Conservation (phyloP, 2,888 invertebrate species). For the Physocephala rufipes region DNA sequence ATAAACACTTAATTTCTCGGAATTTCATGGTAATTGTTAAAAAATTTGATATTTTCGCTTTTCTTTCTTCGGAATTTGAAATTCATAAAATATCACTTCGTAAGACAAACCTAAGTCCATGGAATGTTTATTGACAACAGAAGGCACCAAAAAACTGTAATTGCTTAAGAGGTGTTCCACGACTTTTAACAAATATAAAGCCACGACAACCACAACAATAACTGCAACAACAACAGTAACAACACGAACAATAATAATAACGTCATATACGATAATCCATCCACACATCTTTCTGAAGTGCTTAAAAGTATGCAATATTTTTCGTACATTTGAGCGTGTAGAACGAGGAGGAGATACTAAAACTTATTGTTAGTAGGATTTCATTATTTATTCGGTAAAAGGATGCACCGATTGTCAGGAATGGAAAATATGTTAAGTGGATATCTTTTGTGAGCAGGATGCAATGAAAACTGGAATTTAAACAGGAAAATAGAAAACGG, state of each 20-base stretch:
- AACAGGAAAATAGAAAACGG: neutral
- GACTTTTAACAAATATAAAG: neutral
- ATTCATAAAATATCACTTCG: no score
- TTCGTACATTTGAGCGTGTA: neutral
- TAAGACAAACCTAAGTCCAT: no score
- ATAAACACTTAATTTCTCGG: no score
- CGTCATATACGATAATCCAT: neutral
- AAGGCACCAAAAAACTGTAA: no score
- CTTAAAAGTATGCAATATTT: constrained; percentile 9
- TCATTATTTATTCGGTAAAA: neutral
- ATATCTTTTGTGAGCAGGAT: neutral
- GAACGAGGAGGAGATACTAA: no score
- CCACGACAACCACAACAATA: neutral
- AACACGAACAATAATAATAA: neutral
- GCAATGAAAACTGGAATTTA: no score
- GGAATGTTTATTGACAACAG: no score
- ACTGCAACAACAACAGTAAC: constrained; percentile 19
- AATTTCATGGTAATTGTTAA: no score
- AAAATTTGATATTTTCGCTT: no score
- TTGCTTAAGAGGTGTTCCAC: no score
- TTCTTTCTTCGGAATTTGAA: no score
- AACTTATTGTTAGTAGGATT: neutral
- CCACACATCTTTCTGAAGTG: neutral
- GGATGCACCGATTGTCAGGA: constrained; percentile 17
- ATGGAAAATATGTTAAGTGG: constrained; percentile 32